phyloP scores from a whole-genome alignment of 2,888 invertebrate species.

The Parnassius mnemosyne region DNA sequence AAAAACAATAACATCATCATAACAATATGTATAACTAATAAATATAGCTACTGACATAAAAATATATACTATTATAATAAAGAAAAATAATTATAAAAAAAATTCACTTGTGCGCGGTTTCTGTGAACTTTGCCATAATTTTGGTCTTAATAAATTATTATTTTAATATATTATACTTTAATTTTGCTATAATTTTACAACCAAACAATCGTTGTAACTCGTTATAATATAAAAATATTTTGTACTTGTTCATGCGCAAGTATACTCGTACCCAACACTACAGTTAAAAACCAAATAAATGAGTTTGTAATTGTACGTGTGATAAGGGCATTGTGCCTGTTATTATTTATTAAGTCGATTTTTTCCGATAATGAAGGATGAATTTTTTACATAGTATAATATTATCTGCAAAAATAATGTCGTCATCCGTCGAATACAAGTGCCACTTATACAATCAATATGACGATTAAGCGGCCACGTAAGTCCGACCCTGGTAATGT shows the following conservation, averaged over 20 bases:
- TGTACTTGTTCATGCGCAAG: conserved; percentile 16
- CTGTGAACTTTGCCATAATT: no score
- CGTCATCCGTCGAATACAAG: conserved; percentile 30
- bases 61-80: no score
- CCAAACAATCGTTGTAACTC: no score
- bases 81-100: no score
- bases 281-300: conserved; percentile 9
- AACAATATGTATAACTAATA: no score
- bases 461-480: conserved; percentile 27
- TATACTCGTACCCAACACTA: conserved; percentile 3
- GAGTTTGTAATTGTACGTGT: conserved; percentile 22
- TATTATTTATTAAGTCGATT: conserved; percentile 23
- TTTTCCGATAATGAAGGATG: conserved; percentile 24
- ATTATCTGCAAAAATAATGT: conserved; percentile 31
- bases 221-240: neutral
- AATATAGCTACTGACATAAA: no score
- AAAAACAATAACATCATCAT: no score
- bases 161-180: no score
- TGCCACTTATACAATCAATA: conserved; percentile 33
- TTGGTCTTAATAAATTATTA: no score
- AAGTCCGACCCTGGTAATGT: conserved; percentile 18
- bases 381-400: conserved; percentile 30
- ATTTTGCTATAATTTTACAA: no score
- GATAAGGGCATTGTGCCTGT: conserved; percentile 26
- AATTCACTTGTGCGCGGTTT: no score